Base-by-base conservation (phyloP, 1,140 invertebrate genomes). In the Drusus annulatus region DNA sequence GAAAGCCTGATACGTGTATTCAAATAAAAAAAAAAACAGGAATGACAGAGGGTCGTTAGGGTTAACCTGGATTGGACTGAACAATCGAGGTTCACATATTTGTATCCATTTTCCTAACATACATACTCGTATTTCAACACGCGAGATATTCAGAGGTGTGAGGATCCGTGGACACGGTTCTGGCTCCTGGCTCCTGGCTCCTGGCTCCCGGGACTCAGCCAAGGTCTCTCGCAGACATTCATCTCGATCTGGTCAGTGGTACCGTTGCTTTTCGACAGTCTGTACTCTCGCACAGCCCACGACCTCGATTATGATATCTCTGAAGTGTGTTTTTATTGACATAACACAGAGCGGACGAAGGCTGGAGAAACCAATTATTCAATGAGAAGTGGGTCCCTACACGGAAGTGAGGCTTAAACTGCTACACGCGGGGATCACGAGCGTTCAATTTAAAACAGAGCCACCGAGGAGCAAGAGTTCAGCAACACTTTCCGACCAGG, bases 61-160 rank as follows among this genome's bases (percentile, higher is more conserved):
- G 7, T 36, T 36, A 36, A 7, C 31, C 31, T 45, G 36, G 36
- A 10, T 13, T 13, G 36, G 36, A 13, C 36, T 7, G 36, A 45
- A 10, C 36, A 45, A 45, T 45, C 10, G 36, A 45, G 36, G 8
- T 45, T 13, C 10, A 45, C 36, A 2, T 13, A 10, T 45, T 45
- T 45, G 1, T 45, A 13, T 13, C 36, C 36, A 8, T 2, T 10
- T 13, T 45, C 36, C 10, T 45, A 45, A n/a, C n/a, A n/a, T n/a
- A n/a, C n/a, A n/a, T n/a, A n/a, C n/a, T n/a, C 36, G 1, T 45
- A 13, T 10, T 7, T 2, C 36, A 80, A 68, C 74, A 76, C 79
- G 79, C 79, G 79, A 80, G 79, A 80, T 60, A 50, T 75, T 80
- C 79, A 76, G n/a, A n/a, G n/a, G n/a, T n/a, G n/a, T n/a, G n/a